Percentiles rank a stretch among this genome's conserved stretches.
phyloP scores from a whole-genome alignment of 2,888 invertebrate genomes.

The Pristionchus mayeri region DNA sequence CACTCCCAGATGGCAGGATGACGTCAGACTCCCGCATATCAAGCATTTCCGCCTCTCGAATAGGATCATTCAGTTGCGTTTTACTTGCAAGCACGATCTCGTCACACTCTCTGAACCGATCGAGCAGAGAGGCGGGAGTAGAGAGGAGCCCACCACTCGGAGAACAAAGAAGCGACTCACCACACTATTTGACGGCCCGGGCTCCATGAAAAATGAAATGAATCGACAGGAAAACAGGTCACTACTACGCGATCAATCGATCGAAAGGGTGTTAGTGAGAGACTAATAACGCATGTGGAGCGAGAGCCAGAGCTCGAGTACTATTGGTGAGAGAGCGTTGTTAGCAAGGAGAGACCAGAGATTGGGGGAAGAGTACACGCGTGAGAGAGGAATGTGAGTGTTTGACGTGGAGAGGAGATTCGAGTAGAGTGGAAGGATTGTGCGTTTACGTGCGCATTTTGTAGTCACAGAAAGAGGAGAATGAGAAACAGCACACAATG shows the following conservation, averaged over 20 bases:
- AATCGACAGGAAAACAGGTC: background rate
- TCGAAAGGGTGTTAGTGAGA: no score
- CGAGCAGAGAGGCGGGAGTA: no score
- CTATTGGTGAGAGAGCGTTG: no score
- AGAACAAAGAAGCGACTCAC: background rate
- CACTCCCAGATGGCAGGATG: background rate
- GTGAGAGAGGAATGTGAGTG: background rate
- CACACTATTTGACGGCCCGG: background rate
- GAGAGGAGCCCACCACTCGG: no score
- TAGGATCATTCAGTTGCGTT: background rate
- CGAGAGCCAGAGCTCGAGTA: no score
- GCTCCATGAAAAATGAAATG: background rate
- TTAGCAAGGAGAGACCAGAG: background rate
- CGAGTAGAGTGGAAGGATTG: background rate
- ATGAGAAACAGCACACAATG: no score
- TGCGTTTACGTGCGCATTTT: background rate
- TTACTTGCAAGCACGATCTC: background rate
- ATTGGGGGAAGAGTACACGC: background rate
- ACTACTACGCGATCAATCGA: background rate
- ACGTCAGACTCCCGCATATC: background rate
- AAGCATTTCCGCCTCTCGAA: slow-evolving; percentile 10
- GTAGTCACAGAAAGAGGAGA: no score
- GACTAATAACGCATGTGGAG: no score
- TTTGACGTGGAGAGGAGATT: background rate
- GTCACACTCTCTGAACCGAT: no score